A percentile compares a stretch with the other conserved stretches of the same genome.
Evolutionary conservation across 2,888 invertebrate species (phyloP).

Genomic region (Luperina nickerlii): DNA sequence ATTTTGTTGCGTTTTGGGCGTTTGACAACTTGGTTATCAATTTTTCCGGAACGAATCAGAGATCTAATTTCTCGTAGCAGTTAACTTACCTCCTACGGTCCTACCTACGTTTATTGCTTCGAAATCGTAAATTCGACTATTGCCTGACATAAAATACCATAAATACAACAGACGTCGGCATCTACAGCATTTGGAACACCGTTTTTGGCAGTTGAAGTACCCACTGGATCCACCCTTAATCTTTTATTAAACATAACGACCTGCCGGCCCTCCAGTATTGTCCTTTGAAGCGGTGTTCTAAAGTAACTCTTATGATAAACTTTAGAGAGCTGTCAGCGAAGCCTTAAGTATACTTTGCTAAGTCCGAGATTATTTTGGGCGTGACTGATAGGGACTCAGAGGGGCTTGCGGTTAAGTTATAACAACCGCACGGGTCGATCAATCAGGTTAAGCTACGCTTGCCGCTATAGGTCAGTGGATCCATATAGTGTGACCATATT

Average conservation of each 20-base stretch:
- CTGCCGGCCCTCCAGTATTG: conserved; percentile 3
- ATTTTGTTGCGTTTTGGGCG: background rate
- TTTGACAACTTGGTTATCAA: background rate
- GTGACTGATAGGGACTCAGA: background rate
- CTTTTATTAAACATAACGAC: conserved; percentile 50
- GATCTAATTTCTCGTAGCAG: background rate
- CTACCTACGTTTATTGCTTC: background rate
- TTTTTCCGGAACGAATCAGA: background rate
- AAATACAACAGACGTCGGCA: background rate
- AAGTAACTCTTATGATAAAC: conserved; percentile 4
- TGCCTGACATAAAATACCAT: background rate
- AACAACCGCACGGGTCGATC: too few relatives aligned
- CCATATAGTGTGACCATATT: too few relatives aligned
- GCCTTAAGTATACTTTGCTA: background rate
- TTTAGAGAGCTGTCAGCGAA: background rate
- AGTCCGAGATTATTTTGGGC: background rate
- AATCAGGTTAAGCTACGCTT: too few relatives aligned
- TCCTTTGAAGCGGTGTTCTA: conserved; percentile 20
- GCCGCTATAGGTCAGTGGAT: too few relatives aligned
- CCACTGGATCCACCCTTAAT: conserved; percentile 32
- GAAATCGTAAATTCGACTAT: background rate
- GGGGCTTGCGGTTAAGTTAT: too few relatives aligned
- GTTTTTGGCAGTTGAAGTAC: conserved; percentile 33
- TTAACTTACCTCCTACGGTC: background rate
- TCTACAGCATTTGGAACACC: conserved; percentile 12